These are phyloP conservation scores for Phrynocephalus versicolor DNA, from an alignment of 2,113 vertebrate species.

Conservation along the genomic window DNA sequence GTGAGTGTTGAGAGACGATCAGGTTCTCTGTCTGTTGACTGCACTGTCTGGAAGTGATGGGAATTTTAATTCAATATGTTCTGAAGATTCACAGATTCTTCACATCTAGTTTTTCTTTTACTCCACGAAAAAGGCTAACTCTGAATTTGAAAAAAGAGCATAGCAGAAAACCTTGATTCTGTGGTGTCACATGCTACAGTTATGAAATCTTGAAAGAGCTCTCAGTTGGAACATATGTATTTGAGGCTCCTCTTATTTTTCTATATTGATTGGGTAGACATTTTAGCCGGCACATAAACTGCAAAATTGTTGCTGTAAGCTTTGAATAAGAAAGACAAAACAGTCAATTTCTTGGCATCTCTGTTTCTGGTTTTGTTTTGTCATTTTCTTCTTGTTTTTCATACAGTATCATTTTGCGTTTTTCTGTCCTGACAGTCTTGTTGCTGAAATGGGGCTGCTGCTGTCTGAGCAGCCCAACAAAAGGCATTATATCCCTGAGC, in stretches of 20 bases:
- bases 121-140: neutral
- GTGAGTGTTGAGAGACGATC: no score
- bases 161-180: neutral
- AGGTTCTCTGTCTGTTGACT: no score
- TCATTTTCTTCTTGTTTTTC: neutral
- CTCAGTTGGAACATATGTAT: neutral
- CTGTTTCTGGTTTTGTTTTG: no score
- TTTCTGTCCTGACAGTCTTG: neutral
- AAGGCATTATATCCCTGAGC: slow-evolving; percentile 11
- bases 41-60: no score
- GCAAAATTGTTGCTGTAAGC: neutral
- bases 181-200: neutral
- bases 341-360: no score
- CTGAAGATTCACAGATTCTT: neutral
- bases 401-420: neutral
- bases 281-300: neutral
- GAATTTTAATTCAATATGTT: neutral
- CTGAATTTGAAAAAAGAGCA: neutral
- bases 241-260: neutral
- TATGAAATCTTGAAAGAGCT: neutral
- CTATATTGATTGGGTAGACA: neutral
- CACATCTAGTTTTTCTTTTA: neutral
- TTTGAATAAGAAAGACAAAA: neutral
- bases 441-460: no score
- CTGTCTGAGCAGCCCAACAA: neutral